Base-by-base conservation (phyloP, 2,797 vertebrate genomes). In the Pseudochaenichthys georgianus region DNA sequence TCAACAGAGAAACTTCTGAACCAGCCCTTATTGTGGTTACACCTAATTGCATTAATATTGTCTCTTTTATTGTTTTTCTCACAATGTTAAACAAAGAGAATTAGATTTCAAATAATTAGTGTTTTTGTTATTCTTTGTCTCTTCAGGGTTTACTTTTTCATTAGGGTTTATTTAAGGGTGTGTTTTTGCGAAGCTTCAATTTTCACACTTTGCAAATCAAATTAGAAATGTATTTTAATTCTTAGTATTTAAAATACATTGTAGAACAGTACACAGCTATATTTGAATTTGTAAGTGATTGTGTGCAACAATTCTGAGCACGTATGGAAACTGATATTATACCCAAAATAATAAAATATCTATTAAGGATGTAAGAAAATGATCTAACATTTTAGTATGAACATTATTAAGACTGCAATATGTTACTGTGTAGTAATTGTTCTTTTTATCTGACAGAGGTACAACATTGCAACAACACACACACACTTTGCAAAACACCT, bases 1-100 rank as follows among this genome's bases (percentile, higher is more conserved):
- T 74, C 63, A 72, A 80, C 71, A 76, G 51, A 64, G 61, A 77
- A 77, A 65, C 54, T 51, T 73, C 9, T 41, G 41, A 64, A 41
- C 3, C 46, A 5, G 4, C 38, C 10, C 17, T 82, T 65, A 70
- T 61, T 77, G 62, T 71, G 5, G 9, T 34, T 41, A 74, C 7
- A 38, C 19, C 3, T 59, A 64, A 77, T 64, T 78, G 52, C 52
- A 62, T 73, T 69, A 60, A 34, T 48, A 2, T 64, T 51, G 34
- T 64, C 61, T 71, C n/a, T 64, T 66, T 38, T 38, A 38, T 38
- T 38, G 34, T 38, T 38, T 28, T 80, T 41, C 13, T 66, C 59
- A 41, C 47, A 46, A 12, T 51, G 62, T 23, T 57, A 68, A 53
- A 80, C 21, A 72, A 61, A 70, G 11, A 7, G n/a, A 68, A 72